Percentiles rank a stretch among this genome's conserved stretches.
phyloP scores from a whole-genome alignment of 2,888 invertebrate species.

The Pterobdella sp. region DNA sequence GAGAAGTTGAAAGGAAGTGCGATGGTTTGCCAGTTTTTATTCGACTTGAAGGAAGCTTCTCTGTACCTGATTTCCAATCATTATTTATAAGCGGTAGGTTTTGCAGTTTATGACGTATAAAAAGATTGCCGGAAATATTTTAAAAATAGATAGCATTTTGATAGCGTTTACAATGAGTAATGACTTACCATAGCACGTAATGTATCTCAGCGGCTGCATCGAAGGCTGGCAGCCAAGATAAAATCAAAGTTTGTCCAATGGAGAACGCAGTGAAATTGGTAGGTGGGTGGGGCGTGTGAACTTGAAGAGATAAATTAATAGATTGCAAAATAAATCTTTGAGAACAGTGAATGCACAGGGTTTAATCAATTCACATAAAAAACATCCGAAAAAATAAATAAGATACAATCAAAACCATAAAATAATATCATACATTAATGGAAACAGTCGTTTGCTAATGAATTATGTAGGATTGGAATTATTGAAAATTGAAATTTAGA shows the following conservation, averaged over 20 bases:
- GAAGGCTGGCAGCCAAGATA: constrained; percentile 87
- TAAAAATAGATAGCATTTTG: neutral
- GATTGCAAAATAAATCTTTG: neutral
- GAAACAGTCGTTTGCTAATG: no score
- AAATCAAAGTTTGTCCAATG: constrained; percentile 77
- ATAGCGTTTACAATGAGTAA: neutral
- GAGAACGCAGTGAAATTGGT: constrained; percentile 78
- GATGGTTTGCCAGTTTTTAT: neutral
- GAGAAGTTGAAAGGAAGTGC: neutral
- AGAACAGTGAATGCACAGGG: no score
- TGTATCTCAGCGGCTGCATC: constrained; percentile 90
- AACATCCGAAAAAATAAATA: no score
- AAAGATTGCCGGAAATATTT: neutral
- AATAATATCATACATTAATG: no score
- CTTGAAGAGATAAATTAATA: constrained; percentile 53
- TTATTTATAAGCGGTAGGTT: neutral
- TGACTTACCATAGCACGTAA: constrained; percentile 74
- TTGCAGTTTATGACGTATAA: neutral
- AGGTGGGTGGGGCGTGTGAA: constrained; percentile 92
- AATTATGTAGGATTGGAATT: no score
- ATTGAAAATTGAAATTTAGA: no score
- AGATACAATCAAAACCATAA: no score
- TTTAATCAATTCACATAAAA: no score
- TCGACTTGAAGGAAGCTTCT: neutral
- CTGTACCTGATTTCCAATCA: neutral